Evolutionary conservation across 2,797 vertebrate genomes (phyloP), one percentile per base, ranked within the genome.

Genomic region (Silurus lanzhouensis): DNA sequence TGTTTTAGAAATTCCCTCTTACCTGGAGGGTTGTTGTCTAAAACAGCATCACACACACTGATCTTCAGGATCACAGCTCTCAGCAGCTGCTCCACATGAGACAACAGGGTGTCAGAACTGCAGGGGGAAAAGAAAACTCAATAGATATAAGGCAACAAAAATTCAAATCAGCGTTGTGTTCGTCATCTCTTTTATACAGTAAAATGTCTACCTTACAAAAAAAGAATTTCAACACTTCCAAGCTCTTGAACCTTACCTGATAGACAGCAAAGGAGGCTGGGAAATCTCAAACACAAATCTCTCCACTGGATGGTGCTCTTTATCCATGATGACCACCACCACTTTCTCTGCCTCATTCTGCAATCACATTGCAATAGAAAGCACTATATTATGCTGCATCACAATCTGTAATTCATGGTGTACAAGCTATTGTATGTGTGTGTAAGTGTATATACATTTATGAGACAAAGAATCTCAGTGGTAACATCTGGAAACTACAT

Each of bases 231-330:
- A 67, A 6, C 66, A 17, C 7, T 58, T 13, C 3, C 61, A 64
- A 25, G 27, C 1, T 46, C 12, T 60, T 67, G 10, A 82, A 5
- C 52, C 61, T 92, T 84, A 99, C 98, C 97, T 99, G 90, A 99
- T 97, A 5, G 98, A 97, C 22, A 99, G 95, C 46, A 99, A 90
- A 0, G 98, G 96, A 0, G 97, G 98, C 87, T 99, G 98, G 2
- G 96, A 98, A 89, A 99, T 98, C 94, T 99, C 98, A 90, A 99
- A 99, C 83, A 99, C 98, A 85, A 99, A 99, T 95, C 97, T 97
- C 93, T 99, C 98, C 84, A 99, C 98, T 6, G 98, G 97, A 90
- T 97, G 97, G 92, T 99, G 98, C 91, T 99, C 98, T 94, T 99
- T 99, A 91, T 99, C 97, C 96, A 99, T 96, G 90, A 99, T 99